Percentiles rank a stretch among this genome's conserved stretches.
Evolutionary conservation across 2,888 invertebrate species (phyloP).

Genomic region (Diachrysia chrysitis): DNA sequence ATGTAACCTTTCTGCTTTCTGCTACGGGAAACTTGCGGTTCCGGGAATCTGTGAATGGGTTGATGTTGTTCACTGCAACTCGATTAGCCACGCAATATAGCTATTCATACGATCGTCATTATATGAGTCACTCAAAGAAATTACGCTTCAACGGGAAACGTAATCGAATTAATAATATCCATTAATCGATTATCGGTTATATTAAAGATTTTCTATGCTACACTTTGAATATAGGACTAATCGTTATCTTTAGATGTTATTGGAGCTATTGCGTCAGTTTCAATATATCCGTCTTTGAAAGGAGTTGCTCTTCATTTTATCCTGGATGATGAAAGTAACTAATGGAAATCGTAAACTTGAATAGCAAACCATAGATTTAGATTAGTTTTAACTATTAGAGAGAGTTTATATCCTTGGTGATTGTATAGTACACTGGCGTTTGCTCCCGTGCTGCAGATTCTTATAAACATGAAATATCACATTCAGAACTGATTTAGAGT

Average conservation of each 20-base stretch:
- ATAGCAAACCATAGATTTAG: background rate
- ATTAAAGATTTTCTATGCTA: slow-evolving; percentile 36
- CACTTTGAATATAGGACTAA: background rate
- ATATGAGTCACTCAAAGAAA: slow-evolving; percentile 45
- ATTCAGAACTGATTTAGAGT: too few species aligned
- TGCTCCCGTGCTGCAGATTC: too few species aligned
- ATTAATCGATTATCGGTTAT: slow-evolving; percentile 50
- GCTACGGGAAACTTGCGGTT: slow-evolving; percentile 45
- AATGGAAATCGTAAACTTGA: slow-evolving; percentile 1
- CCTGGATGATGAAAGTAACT: background rate
- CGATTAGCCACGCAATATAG: slow-evolving; percentile 50
- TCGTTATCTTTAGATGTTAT: background rate
- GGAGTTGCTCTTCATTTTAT: background rate
- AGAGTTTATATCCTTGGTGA: background rate
- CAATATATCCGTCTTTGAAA: background rate
- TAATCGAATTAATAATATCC: slow-evolving; percentile 46
- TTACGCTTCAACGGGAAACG: slow-evolving; percentile 46
- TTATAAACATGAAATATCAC: too few species aligned
- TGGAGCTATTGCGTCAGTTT: background rate
- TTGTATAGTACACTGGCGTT: background rate
- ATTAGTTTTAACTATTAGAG: background rate
- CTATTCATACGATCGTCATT: slow-evolving; percentile 49
- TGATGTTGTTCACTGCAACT: slow-evolving; percentile 24
- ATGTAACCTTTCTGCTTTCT: background rate
- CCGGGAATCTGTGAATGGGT: slow-evolving; percentile 59